Conservation (phyloP, 1,140 invertebrate species). For the Drosophila lowei region DNA sequence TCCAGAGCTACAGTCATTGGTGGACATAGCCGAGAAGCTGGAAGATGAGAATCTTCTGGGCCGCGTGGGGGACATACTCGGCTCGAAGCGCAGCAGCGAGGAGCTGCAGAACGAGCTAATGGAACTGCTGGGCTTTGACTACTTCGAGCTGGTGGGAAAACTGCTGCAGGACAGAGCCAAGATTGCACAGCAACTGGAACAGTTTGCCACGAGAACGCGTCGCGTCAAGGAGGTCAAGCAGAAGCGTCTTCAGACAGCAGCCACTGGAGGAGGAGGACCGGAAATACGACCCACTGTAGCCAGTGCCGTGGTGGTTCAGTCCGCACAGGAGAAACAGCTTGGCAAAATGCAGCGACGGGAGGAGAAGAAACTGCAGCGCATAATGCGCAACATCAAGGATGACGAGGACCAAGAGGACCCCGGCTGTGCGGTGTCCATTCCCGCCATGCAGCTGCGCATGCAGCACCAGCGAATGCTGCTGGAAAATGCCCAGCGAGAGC, state of each 20-base stretch:
- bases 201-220: slow-evolving; percentile 73
- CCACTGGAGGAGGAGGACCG: slow-evolving; percentile 7
- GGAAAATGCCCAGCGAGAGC: slow-evolving; percentile 77
- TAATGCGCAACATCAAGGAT: slow-evolving; percentile 84
- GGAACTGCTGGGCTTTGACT: slow-evolving; percentile 92
- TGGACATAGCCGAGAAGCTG: slow-evolving; percentile 74
- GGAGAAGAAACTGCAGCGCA: slow-evolving; percentile 91
- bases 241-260: slow-evolving; percentile 34
- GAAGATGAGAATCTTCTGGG: slow-evolving; percentile 86
- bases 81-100: slow-evolving; percentile 87
- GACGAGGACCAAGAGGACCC: slow-evolving; percentile 84
- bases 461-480: slow-evolving; percentile 84
- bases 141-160: slow-evolving; percentile 92
- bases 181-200: slow-evolving; percentile 84
- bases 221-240: slow-evolving; percentile 59
- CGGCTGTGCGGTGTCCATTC: slow-evolving; percentile 83
- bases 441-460: slow-evolving; percentile 81
- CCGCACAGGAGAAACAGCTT: slow-evolving; percentile 91
- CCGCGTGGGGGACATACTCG: slow-evolving; percentile 86
- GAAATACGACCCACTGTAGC: slow-evolving; percentile 68
- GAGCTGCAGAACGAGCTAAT: slow-evolving; percentile 94
- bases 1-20: slow-evolving; percentile 80
- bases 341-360: slow-evolving; percentile 93
- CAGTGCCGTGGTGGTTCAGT: slow-evolving; percentile 89
- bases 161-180: slow-evolving; percentile 89